Conservation (phyloP, 2,888 invertebrate genomes). For the Tupiocoris notatus region DNA sequence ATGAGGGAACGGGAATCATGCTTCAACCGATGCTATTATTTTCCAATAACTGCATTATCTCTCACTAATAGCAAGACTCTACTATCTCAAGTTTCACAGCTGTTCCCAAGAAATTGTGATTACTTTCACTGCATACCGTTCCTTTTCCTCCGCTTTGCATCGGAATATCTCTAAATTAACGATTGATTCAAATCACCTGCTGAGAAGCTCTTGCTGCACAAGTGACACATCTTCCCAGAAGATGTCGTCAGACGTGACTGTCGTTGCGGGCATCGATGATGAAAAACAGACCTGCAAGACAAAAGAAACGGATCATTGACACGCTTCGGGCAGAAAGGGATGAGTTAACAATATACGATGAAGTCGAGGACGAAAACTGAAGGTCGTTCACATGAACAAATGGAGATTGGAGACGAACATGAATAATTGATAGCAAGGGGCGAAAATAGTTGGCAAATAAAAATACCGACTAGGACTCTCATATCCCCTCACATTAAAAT, state of each 20-base stretch:
- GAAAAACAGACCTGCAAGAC: constrained; percentile 17
- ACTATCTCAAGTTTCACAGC: constrained; percentile 1
- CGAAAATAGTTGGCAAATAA: too few species aligned
- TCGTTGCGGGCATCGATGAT: constrained; percentile 3
- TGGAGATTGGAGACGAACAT: too few species aligned
- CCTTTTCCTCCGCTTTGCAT: too few species aligned
- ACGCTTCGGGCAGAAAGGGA: background rate
- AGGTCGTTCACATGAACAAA: too few species aligned
- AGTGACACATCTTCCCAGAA: background rate
- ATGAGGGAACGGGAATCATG: too few species aligned
- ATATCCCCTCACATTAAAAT: too few species aligned
- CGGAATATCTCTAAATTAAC: too few species aligned
- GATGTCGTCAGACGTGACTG: constrained; percentile 13
- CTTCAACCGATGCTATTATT: constrained; percentile 1
- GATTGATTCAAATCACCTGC: too few species aligned
- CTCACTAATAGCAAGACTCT: constrained; percentile 8
- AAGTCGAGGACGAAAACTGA: too few species aligned
- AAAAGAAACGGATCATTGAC: background rate
- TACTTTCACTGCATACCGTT: background rate
- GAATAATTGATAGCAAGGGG: too few species aligned
- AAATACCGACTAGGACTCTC: too few species aligned
- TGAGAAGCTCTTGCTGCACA: constrained; percentile 18
- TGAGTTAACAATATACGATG: too few species aligned
- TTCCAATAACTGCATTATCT: background rate
- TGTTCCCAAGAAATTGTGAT: background rate